Conservation (phyloP, 2,113 vertebrate species). For the Callorhinus ursinus region DNA sequence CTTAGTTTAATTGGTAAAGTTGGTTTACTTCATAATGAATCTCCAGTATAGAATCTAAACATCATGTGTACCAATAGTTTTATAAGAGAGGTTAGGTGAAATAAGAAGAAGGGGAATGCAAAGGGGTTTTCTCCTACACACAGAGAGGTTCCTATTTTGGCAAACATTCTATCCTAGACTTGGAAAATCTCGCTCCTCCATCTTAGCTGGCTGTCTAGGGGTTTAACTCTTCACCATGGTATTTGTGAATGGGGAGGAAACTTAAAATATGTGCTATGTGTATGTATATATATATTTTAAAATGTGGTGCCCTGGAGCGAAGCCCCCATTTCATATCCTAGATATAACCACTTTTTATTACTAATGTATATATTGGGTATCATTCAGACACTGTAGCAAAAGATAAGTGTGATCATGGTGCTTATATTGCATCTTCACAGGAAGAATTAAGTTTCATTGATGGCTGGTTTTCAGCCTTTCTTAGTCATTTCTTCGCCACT, state of each 20-base stretch:
- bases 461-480: background rate
- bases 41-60: slow-evolving; percentile 23
- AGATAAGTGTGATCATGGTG: background rate
- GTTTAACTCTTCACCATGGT: background rate
- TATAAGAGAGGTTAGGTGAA: background rate
- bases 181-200: background rate
- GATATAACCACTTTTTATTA: background rate
- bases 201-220: background rate
- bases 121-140: background rate
- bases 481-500: background rate
- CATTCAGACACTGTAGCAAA: background rate
- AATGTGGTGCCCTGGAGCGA: background rate
- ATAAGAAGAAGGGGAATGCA: background rate
- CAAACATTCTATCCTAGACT: background rate
- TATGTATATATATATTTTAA: background rate
- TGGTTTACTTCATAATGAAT: background rate
- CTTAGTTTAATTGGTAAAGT: slow-evolving; percentile 15
- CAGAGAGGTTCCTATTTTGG: background rate
- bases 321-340: background rate
- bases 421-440: background rate
- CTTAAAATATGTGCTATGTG: background rate
- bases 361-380: background rate
- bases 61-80: background rate
- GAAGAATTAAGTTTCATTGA: background rate
- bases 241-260: background rate